Evolutionary conservation across 2,113 vertebrate species (phyloP), one percentile per base, ranked within the genome.

Genomic region (Pseudorasbora parva): DNA sequence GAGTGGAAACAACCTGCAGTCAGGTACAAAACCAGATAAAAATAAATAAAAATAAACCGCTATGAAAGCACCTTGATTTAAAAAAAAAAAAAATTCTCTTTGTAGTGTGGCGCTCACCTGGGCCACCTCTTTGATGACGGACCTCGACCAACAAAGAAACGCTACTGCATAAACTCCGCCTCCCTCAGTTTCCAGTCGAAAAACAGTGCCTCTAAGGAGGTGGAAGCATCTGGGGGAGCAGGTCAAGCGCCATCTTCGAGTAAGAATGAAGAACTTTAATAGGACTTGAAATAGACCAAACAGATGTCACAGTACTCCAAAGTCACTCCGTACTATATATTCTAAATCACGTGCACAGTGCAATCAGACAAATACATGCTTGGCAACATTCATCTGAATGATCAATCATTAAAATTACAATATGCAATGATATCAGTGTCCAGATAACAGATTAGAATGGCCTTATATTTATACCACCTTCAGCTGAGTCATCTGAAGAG

Each of bases 111-210:
- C 0, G 95, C 97, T 88, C 97, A 99, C 88, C 95, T 99, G 57
- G 98, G 98, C 78, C 98, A 99, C 90, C 93, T 99, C 90, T 99
- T 99, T 86, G 97, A 99, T 0, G 97, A 99, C 5, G 98, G 97
- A 66, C 98, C 98, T 75, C 94, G 88, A 84, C 98, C 98, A 59
- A 97, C 97, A 3, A 96, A 96, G 82, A 98, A 98, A 88, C 95
- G 98, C 76, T 99, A 97, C 93, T 99, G 98, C 93, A 96, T 98
- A 81, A 99, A 99, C 91, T 99, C 98, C 0, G 97, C 96, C 72
- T 97, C 98, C 0, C 88, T 99, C 91, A 90, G 49, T 23, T 95
- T 95, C 85, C 89, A 90, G 82, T 41, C 88, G 0, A 78, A 89
- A 85, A 86, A 84, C 2, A 0, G 45, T 0, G 56, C 68, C 0